Percentiles rank a stretch among this genome's conserved stretches.
Conservation (phyloP, 2,888 invertebrate genomes). For the Scaeva pyrastri region DNA sequence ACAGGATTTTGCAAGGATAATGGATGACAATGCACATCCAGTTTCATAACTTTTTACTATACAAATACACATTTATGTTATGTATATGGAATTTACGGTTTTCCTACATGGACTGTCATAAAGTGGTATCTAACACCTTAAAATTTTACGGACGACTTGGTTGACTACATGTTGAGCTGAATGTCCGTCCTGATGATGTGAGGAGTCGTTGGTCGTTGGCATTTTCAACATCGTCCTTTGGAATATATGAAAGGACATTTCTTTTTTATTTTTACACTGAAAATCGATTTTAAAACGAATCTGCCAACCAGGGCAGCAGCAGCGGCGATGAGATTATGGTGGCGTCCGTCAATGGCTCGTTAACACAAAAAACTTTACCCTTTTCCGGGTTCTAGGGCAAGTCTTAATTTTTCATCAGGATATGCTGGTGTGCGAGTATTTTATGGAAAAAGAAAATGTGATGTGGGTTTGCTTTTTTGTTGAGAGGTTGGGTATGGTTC, state of each 20-base stretch:
- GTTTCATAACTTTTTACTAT: conserved; percentile 1
- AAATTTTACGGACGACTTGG: conserved; percentile 42
- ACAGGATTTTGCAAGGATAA: conserved; percentile 61
- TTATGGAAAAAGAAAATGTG: not conserved
- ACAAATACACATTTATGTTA: not conserved
- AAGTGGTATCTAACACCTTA: conserved; percentile 56
- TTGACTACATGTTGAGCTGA: conserved; percentile 31
- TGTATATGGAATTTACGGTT: not conserved
- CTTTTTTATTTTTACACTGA: conserved; percentile 4
- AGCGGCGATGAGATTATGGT: not conserved
- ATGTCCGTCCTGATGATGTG: too few species aligned
- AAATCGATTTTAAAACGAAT: conserved; percentile 27
- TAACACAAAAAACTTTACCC: conserved; percentile 37
- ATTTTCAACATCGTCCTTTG: not conserved
- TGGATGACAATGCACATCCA: conserved; percentile 47
- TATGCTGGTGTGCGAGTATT: conserved; percentile 1
- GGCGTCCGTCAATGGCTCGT: not conserved
- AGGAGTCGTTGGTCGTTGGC: not conserved
- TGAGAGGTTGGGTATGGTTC: not conserved
- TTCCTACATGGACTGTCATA: not conserved
- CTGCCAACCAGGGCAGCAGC: not conserved
- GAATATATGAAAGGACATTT: not conserved
- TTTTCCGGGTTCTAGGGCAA: conserved; percentile 32
- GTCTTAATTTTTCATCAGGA: conserved; percentile 42
- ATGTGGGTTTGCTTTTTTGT: not conserved